These are phyloP conservation scores for Conchocele bisecta DNA, from an alignment of 2,888 invertebrate species.

Conservation along the genomic window DNA sequence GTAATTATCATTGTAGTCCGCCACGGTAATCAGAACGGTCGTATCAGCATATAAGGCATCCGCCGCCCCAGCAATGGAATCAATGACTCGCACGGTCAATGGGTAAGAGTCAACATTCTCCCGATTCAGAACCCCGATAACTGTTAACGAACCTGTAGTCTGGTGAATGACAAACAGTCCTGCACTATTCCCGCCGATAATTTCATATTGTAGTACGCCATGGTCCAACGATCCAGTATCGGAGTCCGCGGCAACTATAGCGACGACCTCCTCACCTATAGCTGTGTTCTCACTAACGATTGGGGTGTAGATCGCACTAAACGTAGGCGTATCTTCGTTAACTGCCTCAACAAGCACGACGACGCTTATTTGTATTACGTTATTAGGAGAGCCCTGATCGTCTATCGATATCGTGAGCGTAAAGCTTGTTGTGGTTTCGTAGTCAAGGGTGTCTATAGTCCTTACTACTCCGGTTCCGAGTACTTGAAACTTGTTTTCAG, in stretches of 20 bases:
- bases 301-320: conserved; percentile 53
- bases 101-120: conserved; percentile 66
- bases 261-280: conserved; percentile 33
- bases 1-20: conserved; percentile 96
- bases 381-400: conserved; percentile 62
- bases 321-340: conserved; percentile 71
- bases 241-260: conserved; percentile 52
- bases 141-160: conserved; percentile 63
- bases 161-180: conserved; percentile 66
- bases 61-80: conserved; percentile 55
- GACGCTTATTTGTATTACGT: conserved; percentile 35
- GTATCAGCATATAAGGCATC: conserved; percentile 33
- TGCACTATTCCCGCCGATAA: conserved; percentile 59
- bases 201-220: conserved; percentile 63
- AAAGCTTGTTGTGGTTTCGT: conserved; percentile 64
- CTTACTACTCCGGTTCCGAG: conserved; percentile 56
- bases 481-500: conserved; percentile 45
- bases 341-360: conserved; percentile 56
- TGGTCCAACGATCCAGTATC: conserved; percentile 64
- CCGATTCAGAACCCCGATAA: conserved; percentile 65
- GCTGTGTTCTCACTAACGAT: conserved; percentile 58
- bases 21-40: conserved; percentile 96
- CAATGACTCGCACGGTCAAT: conserved; percentile 62
- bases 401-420: conserved; percentile 58
- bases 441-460: conserved; percentile 60